phyloP scores from a whole-genome alignment of 2,888 invertebrate species.

The Apodemia mormo region DNA sequence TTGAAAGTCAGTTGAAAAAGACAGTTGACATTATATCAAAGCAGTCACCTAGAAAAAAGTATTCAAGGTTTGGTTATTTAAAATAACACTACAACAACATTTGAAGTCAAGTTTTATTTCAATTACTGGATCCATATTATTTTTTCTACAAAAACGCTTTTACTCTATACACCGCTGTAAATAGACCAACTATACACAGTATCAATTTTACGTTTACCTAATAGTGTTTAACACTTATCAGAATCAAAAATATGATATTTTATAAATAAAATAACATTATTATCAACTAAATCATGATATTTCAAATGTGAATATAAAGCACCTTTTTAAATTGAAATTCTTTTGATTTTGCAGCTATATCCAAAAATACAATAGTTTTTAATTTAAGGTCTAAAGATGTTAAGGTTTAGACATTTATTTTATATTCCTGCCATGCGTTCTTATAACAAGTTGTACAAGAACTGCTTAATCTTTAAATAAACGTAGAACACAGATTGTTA shows the following conservation, averaged over 20 bases:
- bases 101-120: conserved; percentile 9
- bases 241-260: no score
- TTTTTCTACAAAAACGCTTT: no score
- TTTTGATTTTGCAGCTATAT: background rate
- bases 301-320: no score
- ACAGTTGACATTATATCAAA: no score
- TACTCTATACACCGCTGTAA: no score
- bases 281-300: no score
- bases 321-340: background rate
- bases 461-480: background rate
- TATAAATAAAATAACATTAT: no score
- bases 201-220: no score
- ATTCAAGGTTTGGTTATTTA: background rate
- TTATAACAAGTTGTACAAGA: background rate
- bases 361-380: background rate
- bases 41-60: no score
- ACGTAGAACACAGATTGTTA: background rate
- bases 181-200: no score
- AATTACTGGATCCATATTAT: background rate
- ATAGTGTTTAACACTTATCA: no score
- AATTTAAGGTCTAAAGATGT: background rate
- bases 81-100: conserved; percentile 1
- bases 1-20: no score
- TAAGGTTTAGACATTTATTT: background rate
- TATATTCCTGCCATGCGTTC: background rate